Conservation (phyloP, 2,113 vertebrate genomes). For the Muntiacus reevesi region DNA sequence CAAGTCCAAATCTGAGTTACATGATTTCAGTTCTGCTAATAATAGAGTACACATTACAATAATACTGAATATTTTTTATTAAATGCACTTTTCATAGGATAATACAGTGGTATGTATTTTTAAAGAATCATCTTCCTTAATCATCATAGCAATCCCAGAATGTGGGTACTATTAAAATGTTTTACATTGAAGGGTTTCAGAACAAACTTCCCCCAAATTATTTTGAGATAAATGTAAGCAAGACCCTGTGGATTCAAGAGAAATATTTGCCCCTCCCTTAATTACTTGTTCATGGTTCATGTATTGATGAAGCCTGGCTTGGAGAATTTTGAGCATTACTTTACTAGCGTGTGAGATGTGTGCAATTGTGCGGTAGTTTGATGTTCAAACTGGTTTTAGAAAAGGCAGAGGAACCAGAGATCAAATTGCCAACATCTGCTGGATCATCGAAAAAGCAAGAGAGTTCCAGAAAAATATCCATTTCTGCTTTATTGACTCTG, state of each 20-base stretch:
- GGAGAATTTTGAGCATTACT: no score
- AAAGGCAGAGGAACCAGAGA: no score
- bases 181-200: background rate
- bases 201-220: background rate
- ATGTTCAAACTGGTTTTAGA: no score
- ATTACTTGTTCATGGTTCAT: background rate
- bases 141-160: background rate
- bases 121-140: background rate
- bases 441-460: no score
- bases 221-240: background rate
- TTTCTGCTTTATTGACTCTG: no score
- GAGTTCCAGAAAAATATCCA: no score
- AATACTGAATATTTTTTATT: background rate
- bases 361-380: no score
- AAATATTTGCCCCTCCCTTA: background rate
- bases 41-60: background rate
- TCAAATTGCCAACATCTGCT: no score
- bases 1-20: background rate
- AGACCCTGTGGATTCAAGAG: background rate
- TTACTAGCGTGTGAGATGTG: no score
- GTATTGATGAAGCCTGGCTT: no score
- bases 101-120: background rate
- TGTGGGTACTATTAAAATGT: background rate
- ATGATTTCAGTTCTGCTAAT: background rate
- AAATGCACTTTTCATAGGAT: background rate